These are phyloP conservation scores for Tenthredo distinguenda DNA, from an alignment of 2,888 invertebrate genomes.

Conservation along the genomic window DNA sequence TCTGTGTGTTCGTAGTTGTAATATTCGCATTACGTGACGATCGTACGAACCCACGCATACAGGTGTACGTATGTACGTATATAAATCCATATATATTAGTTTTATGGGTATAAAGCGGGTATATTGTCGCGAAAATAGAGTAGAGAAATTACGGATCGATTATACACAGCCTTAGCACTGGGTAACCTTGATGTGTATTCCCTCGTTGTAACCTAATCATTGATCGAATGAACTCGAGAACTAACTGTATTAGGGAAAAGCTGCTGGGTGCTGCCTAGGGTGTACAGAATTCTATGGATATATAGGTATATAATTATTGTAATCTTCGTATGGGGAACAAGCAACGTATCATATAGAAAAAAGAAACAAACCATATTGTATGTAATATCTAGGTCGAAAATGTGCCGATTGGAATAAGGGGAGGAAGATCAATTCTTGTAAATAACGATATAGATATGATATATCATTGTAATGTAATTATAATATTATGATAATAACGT, in stretches of 20 bases:
- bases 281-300: not conserved
- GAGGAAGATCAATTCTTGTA: too few species aligned
- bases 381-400: too few species aligned
- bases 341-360: too few species aligned
- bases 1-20: not conserved
- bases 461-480: too few species aligned
- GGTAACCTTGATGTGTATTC: constrained; percentile 13
- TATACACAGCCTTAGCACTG: not conserved
- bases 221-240: constrained; percentile 8
- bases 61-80: not conserved
- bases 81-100: not conserved
- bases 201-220: not conserved
- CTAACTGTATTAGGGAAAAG: not conserved
- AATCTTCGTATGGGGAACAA: not conserved
- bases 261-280: not conserved
- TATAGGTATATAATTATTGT: not conserved
- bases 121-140: not conserved
- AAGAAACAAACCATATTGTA: too few species aligned
- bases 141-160: not conserved
- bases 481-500: too few species aligned
- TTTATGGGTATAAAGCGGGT: not conserved
- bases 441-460: too few species aligned
- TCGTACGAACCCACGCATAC: not conserved
- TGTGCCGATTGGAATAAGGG: too few species aligned
- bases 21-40: not conserved